Base-by-base conservation (phyloP, 2,797 vertebrate genomes). In the Spizella passerina region DNA sequence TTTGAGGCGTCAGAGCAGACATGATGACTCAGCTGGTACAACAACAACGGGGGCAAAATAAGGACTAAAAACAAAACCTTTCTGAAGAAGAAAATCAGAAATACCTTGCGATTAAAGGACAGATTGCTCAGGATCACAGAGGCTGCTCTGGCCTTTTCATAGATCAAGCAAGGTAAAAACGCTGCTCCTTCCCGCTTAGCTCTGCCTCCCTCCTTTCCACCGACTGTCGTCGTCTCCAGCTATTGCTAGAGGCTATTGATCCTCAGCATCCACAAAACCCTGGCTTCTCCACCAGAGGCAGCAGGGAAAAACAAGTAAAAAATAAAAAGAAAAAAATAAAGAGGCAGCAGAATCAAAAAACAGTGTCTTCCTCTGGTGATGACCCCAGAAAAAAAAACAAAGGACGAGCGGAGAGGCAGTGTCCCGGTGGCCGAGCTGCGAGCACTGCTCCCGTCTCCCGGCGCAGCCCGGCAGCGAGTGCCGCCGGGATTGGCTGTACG, bases 1-100 rank as follows among this genome's bases (percentile, higher is more conserved):
- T 99, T 98, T 99, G 99, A 97, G 99, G 99, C 95, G 98, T 99
- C 98, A 99, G 98, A 98, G 99, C 99, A 96, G 99, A 99, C 99
- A 99, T 99, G 98, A 99, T 99, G 99, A 99, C 99, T 99, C 99
- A 99, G 99, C 99, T 98, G 98, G 97, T 98, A 97, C 88, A 97
- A 98, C 98, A 97, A 97, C 96, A 97, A 96, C 77, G 70, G 53
- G 64, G n/a, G 27, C 17, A 56, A 86, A 92, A 86, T n/a, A 93
- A 93, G 72, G 86, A 82, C 88, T 90, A 69, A 94, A 97, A 93
- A 44, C 64, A 57, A 96, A 95, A 80, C 92, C 95, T 96, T 94
- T 91, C 82, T 20, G 68, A 86, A 88, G 93, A 95, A 90, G 61
- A 72, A 78, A 90, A 71, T 16, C 57, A 59, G 89, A 91, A 96